Evolutionary conservation across 2,797 vertebrate genomes (phyloP).

Genomic region (Propithecus perrieri): DNA sequence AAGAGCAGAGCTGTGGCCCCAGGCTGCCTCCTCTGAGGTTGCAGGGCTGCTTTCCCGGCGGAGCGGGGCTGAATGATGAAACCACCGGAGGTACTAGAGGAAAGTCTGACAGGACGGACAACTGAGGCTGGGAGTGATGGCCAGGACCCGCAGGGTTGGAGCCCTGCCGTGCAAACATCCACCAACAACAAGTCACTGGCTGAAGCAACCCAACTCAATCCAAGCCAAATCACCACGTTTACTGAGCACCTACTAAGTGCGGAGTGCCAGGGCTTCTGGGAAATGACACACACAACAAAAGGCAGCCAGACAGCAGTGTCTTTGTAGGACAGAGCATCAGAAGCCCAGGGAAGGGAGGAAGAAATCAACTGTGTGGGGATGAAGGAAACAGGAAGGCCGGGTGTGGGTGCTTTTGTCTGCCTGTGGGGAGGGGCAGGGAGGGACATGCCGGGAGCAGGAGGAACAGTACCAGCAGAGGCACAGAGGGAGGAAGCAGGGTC

Average conservation of each 20-base stretch:
- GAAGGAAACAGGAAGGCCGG: not conserved
- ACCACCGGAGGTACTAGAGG: not conserved
- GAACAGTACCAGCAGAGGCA: not conserved
- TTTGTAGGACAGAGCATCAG: not conserved
- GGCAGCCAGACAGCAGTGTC: not conserved
- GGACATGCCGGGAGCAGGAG: rapidly evolving
- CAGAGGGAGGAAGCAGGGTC: rapidly evolving
- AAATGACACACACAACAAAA: rapidly evolving
- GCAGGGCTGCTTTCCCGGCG: not conserved
- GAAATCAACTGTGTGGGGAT: rapidly evolving
- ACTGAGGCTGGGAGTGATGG: rapidly evolving
- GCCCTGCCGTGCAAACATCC: not conserved
- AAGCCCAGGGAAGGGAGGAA: not conserved
- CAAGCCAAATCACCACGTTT: rapidly evolving
- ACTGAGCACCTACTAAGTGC: not conserved
- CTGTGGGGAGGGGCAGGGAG: not conserved
- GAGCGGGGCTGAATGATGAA: no score
- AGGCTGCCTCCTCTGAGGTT: not conserved
- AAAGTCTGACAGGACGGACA: not conserved
- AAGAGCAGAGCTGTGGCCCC: not conserved
- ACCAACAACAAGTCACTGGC: no score
- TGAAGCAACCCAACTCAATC: not conserved
- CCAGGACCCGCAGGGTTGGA: not conserved
- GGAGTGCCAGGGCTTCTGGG: rapidly evolving
- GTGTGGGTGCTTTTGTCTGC: rapidly evolving